These are phyloP conservation scores for Sialia sialis DNA, from an alignment of 2,113 vertebrate genomes.

Conservation along the genomic window DNA sequence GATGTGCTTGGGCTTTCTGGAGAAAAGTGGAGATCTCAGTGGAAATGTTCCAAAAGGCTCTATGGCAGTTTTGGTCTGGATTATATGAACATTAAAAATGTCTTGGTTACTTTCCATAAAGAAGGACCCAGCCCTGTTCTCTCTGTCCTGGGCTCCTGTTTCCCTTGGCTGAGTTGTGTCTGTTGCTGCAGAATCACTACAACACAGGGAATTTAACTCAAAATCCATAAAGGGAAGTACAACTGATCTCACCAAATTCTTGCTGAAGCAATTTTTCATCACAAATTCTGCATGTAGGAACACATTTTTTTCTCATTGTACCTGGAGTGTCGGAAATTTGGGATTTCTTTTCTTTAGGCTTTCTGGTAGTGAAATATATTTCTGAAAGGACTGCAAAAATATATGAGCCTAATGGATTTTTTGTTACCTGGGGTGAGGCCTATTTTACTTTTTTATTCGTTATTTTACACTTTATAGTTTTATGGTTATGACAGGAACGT, in stretches of 20 bases:
- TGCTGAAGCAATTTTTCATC: background rate
- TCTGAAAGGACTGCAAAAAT: background rate
- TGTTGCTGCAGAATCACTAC: background rate
- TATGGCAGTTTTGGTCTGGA: background rate
- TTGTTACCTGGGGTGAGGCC: background rate
- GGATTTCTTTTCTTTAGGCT: background rate
- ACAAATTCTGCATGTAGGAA: background rate
- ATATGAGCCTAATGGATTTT: background rate
- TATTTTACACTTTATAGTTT: background rate
- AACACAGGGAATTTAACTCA: background rate
- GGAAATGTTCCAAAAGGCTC: background rate
- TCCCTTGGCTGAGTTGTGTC: background rate
- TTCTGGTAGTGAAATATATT: background rate
- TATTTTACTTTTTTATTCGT: background rate
- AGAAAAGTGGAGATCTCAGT: background rate
- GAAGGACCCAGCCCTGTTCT: background rate
- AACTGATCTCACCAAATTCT: background rate
- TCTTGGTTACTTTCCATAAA: background rate
- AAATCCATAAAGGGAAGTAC: background rate
- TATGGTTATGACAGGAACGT: background rate
- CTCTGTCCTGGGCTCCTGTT: background rate
- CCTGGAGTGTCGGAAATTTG: background rate
- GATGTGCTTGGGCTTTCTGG: background rate
- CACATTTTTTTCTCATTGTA: background rate
- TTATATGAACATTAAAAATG: background rate